Evolutionary conservation across 2,797 vertebrate species (phyloP).

Genomic region (Eulemur coronatus): DNA sequence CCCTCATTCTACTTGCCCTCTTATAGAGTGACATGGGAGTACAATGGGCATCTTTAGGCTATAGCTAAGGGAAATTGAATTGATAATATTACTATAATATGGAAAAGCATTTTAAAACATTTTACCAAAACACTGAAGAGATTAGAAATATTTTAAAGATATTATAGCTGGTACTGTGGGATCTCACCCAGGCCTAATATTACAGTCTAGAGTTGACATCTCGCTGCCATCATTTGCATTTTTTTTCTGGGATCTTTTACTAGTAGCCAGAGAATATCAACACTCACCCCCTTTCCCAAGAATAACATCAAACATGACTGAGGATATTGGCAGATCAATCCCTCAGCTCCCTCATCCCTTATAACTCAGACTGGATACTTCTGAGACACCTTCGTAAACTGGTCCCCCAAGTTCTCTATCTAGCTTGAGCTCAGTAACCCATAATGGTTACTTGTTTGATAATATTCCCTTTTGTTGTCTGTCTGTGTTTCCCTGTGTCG

Average conservation of each 20-base stretch:
- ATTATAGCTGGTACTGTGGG: rapidly evolving
- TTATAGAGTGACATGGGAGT: background rate
- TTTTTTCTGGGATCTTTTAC: background rate
- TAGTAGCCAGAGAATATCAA: background rate
- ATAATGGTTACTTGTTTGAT: background rate
- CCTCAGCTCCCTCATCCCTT: background rate
- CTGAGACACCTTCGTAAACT: background rate
- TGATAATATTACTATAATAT: background rate
- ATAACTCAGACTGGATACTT: background rate
- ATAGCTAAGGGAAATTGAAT: background rate
- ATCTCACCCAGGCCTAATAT: background rate
- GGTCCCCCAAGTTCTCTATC: background rate
- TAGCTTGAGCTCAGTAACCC: background rate
- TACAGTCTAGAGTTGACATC: background rate
- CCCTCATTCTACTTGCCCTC: background rate
- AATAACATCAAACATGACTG: background rate
- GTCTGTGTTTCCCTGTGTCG: background rate
- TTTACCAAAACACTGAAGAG: background rate
- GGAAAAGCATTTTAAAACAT: background rate
- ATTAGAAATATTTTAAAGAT: background rate
- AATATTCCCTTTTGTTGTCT: background rate
- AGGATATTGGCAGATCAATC: background rate
- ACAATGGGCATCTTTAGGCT: background rate
- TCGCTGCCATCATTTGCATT: background rate
- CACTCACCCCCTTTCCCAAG: background rate